Evolutionary conservation across 2,113 vertebrate genomes (phyloP).

Genomic region (Gasterosteus nipponicus): DNA sequence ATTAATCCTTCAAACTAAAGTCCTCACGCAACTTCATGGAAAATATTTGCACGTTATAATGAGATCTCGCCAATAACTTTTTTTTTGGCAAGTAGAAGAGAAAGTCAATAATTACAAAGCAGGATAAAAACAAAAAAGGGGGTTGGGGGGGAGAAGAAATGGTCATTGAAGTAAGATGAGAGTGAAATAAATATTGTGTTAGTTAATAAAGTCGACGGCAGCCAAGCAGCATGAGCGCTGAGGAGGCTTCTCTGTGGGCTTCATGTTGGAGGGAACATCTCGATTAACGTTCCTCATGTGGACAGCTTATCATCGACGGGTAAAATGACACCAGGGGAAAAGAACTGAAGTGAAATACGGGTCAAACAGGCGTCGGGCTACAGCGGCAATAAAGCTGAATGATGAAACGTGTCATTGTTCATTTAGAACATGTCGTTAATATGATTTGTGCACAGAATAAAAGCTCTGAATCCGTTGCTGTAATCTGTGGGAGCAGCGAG

Average conservation of each 20-base stretch:
- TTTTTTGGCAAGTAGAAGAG: not conserved
- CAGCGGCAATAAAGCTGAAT: too few relatives aligned
- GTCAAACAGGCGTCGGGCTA: not conserved
- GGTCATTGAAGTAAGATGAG: constrained; percentile 29
- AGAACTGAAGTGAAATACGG: not conserved
- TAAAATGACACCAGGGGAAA: not conserved
- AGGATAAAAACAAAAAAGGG: not conserved
- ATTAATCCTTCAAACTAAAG: constrained; percentile 27
- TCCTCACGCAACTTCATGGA: not conserved
- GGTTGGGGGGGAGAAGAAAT: constrained; percentile 19
- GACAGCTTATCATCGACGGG: not conserved
- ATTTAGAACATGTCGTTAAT: constrained; percentile 4
- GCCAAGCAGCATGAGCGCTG: constrained; percentile 24
- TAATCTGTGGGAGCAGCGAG: not conserved
- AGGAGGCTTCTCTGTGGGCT: constrained; percentile 12
- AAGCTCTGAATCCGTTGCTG: too few relatives aligned
- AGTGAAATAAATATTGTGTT: constrained; percentile 46
- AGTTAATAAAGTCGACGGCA: constrained; percentile 8
- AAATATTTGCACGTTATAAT: not conserved
- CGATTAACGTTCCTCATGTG: constrained; percentile 5
- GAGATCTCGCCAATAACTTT: not conserved
- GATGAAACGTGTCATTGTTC: not conserved
- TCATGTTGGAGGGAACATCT: constrained; percentile 19
- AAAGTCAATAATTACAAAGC: constrained; percentile 33
- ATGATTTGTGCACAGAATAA: not conserved